Evolutionary conservation across 2,888 invertebrate genomes (phyloP).

Genomic region (Halocaridina rubra): DNA sequence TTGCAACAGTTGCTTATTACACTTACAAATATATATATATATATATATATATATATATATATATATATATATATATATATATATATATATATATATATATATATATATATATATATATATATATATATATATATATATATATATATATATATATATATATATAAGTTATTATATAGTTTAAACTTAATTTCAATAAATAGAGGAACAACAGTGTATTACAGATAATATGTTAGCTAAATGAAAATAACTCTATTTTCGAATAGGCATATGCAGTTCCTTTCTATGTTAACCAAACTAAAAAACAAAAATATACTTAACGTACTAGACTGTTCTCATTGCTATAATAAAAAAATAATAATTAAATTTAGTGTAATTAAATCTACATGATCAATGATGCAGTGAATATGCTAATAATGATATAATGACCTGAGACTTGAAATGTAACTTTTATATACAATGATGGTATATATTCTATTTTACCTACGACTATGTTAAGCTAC

Average conservation of each 20-base stretch:
- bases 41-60: constrained; percentile 43
- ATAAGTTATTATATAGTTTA: background rate
- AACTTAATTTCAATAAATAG: too few relatives aligned
- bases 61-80: constrained; percentile 37
- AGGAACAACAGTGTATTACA: too few relatives aligned
- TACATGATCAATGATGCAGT: background rate
- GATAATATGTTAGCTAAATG: too few relatives aligned
- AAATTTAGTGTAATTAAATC: too few relatives aligned
- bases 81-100: constrained; percentile 35
- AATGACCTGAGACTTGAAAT: constrained; percentile 53
- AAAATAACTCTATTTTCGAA: too few relatives aligned
- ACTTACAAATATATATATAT: constrained; percentile 32
- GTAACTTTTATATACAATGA: constrained; percentile 29
- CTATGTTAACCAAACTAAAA: too few relatives aligned
- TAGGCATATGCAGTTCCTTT: too few relatives aligned
- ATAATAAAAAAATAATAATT: background rate
- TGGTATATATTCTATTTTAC: background rate
- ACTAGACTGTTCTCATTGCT: background rate
- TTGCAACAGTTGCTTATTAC: background rate
- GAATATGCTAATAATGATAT: constrained; percentile 18
- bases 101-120: constrained; percentile 43
- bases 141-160: background rate
- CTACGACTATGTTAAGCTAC: constrained; percentile 14
- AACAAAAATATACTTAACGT: background rate
- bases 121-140: constrained; percentile 12